phyloP scores from a whole-genome alignment of 1,140 invertebrate species.

The Octopus sinensis region DNA sequence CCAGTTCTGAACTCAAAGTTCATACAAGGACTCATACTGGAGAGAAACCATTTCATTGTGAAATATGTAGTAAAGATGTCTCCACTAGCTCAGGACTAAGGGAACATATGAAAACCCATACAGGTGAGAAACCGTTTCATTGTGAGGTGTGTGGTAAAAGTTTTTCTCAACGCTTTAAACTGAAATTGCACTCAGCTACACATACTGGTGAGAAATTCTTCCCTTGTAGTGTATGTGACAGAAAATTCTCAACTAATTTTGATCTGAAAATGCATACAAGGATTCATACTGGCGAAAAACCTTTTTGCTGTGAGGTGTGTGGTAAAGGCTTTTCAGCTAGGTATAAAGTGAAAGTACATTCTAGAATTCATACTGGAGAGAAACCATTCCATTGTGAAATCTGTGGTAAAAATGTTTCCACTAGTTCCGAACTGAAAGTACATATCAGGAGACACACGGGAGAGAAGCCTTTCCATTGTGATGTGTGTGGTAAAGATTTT shows the following conservation, averaged over 20 bases:
- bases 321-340: not conserved
- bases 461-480: slow-evolving; percentile 38
- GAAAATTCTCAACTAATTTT: not conserved
- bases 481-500: slow-evolving; percentile 67
- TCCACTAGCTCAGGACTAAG: not conserved
- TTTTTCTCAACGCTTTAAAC: not conserved
- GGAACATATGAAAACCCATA: not conserved
- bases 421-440: not conserved
- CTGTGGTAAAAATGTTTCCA: not conserved
- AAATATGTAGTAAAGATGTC: not conserved
- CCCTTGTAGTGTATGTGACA: not conserved
- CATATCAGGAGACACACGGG: slow-evolving; percentile 28
- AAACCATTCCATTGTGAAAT: not conserved
- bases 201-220: not conserved
- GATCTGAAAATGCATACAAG: not conserved
- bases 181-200: not conserved
- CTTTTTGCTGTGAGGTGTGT: not conserved
- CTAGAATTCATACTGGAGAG: not conserved
- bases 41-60: not conserved
- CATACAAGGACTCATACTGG: not conserved
- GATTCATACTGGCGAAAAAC: not conserved
- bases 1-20: not conserved
- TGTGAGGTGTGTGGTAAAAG: not conserved
- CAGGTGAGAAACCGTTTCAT: not conserved
- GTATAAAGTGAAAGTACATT: not conserved